A percentile compares a stretch with the other conserved stretches of the same genome.
Conservation (phyloP, 2,113 vertebrate species). For the Brachypteracias leptosomus region DNA sequence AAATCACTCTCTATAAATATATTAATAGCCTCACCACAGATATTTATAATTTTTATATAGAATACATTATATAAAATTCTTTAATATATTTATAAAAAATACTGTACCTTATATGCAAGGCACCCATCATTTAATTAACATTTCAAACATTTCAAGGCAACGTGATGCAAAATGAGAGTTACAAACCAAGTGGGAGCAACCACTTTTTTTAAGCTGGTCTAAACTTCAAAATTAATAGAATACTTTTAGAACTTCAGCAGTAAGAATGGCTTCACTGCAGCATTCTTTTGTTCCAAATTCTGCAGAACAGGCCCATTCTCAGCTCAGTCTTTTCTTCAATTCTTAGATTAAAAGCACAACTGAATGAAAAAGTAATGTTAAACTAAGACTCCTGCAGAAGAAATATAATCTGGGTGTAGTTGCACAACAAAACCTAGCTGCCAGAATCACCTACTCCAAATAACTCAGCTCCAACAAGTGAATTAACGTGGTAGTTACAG, state of each 20-base stretch:
- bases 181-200: neutral
- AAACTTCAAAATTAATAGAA: neutral
- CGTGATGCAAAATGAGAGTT: neutral
- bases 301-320: neutral
- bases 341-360: neutral
- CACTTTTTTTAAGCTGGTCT: neutral
- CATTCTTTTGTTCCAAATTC: neutral
- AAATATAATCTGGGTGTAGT: neutral
- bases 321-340: neutral
- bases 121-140: neutral
- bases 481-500: neutral
- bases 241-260: neutral
- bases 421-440: neutral
- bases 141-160: neutral
- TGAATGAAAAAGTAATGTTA: neutral
- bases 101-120: neutral
- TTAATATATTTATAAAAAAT: too few relatives aligned
- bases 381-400: neutral
- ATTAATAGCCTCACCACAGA: neutral
- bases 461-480: neutral
- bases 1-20: neutral
- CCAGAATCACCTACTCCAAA: neutral
- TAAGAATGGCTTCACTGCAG: neutral
- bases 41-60: neutral
- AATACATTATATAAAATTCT: too few relatives aligned